Evolutionary conservation across 2,113 vertebrate species (phyloP), one percentile per base, ranked within the genome.

Genomic region (Phycodurus eques): DNA sequence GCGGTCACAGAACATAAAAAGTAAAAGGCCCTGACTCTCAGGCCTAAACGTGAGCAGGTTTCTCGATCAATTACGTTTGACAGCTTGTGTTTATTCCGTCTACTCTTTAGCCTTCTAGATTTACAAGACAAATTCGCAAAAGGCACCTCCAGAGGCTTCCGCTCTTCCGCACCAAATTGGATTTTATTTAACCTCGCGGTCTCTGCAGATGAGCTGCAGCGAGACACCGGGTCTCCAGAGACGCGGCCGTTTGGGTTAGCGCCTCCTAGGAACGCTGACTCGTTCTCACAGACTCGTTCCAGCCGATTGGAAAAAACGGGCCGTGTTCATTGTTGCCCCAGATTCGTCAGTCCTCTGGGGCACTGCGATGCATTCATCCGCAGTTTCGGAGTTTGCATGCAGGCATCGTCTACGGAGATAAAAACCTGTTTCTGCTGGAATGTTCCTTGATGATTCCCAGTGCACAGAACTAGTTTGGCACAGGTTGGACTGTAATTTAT

Each of bases 171-270:
- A 14, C 22, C 44, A 0, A 66, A 66, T 66, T 39, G 57, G 82
- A 76, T 86, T 88, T 89, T 79, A 71, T 86, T 88, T 83, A 83
- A 88, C 83, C 83, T 73, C 39, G 31, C 62, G 83, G 79, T 78
- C 79, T 81, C 78, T 77, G 47, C 65, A 72, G 59, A 85, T 83
- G 78, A 82, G 63, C 67, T 76, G 64, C 35, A 63, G 75, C 33
- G 15, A 78, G 81, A 80, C 74, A 83, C 49, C 44, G 49, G 70
- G 62, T 82, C 80, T 80, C 74, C 60, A 39, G 76, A 79, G 82
- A 65, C 70, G 71, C 68, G 75, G 22, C 74, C 54, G 1, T 71
- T 65, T 71, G 47, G 57, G 54, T 75, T 74, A 49, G 57, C 70
- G 75, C 80, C 31, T 82, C 79, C 68, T 65, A 82, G 85, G 76